Conservation (phyloP, 2,113 vertebrate species). For the Oryzias melastigma region DNA sequence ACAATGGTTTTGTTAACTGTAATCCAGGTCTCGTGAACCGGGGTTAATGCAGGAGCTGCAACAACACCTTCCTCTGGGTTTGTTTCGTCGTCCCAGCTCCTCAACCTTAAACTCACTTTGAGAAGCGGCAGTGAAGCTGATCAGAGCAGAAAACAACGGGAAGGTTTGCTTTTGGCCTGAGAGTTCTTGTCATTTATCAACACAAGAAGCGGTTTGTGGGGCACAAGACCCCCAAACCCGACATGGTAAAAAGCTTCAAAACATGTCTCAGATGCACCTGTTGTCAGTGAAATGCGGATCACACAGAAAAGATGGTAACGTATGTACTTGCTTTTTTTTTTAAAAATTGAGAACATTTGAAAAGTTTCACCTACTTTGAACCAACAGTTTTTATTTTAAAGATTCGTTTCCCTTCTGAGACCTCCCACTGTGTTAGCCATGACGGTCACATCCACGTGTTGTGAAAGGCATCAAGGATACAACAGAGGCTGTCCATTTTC, state of each 20-base stretch:
- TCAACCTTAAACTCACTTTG: slow-evolving; percentile 20
- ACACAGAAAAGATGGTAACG: background rate
- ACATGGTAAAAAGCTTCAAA: too few species aligned
- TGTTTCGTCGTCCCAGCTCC: slow-evolving; percentile 33
- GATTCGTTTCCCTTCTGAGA: slow-evolving; percentile 53
- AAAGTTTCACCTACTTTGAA: slow-evolving; percentile 30
- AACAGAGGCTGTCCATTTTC: slow-evolving; percentile 39
- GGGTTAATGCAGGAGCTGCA: slow-evolving; percentile 5
- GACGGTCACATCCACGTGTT: slow-evolving; percentile 46
- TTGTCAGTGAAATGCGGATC: background rate
- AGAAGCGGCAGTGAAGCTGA: slow-evolving; percentile 24
- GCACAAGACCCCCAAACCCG: too few species aligned
- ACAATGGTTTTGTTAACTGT: slow-evolving; percentile 38
- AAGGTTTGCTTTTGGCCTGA: slow-evolving; percentile 56
- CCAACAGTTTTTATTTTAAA: slow-evolving; percentile 29
- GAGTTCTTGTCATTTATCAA: slow-evolving; percentile 13
- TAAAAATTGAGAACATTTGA: slow-evolving; percentile 21
- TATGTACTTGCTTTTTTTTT: slow-evolving; percentile 14
- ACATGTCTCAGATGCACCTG: background rate
- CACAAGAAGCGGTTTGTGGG: background rate
- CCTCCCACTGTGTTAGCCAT: slow-evolving; percentile 24
- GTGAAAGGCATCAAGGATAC: slow-evolving; percentile 42
- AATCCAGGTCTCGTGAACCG: slow-evolving; percentile 12
- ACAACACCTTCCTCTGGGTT: slow-evolving; percentile 4
- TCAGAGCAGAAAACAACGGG: slow-evolving; percentile 15